phyloP scores from a whole-genome alignment of 1,140 invertebrate species.

The Trichonephila clavipes region DNA sequence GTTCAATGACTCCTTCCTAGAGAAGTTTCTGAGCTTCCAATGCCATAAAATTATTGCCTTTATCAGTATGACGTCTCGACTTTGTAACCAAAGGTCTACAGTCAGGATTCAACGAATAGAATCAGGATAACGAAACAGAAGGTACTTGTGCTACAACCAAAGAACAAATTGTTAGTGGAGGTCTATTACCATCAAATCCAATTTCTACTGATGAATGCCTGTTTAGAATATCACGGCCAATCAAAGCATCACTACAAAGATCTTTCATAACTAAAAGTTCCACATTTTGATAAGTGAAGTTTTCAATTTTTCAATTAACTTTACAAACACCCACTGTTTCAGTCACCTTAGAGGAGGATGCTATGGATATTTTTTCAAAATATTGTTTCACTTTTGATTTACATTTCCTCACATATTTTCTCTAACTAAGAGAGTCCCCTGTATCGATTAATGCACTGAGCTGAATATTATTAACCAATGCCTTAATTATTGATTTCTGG shows the following conservation, averaged over 20 bases:
- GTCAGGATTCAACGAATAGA: constrained; percentile 8
- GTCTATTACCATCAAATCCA: constrained; percentile 3
- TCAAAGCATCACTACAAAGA: not conserved
- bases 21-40: constrained; percentile 2
- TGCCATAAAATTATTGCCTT: constrained; percentile 12
- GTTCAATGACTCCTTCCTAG: constrained; percentile 59
- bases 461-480: not conserved
- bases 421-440: not conserved
- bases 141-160: not conserved
- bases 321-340: no score
- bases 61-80: constrained; percentile 6
- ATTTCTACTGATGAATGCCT: constrained; percentile 10
- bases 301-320: no score
- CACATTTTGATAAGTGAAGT: not conserved
- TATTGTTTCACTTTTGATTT: no score
- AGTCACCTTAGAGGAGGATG: no score
- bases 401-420: no score
- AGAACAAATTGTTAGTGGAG: constrained; percentile 19
- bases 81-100: constrained; percentile 9
- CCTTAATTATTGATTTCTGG: not conserved
- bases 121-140: constrained; percentile 25
- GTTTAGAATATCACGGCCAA: constrained; percentile 30
- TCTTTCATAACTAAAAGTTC: not conserved
- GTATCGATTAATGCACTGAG: constrained; percentile 3
- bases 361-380: no score